Evolutionary conservation across 2,888 invertebrate species (phyloP).

Genomic region (Leptopilina syphax): DNA sequence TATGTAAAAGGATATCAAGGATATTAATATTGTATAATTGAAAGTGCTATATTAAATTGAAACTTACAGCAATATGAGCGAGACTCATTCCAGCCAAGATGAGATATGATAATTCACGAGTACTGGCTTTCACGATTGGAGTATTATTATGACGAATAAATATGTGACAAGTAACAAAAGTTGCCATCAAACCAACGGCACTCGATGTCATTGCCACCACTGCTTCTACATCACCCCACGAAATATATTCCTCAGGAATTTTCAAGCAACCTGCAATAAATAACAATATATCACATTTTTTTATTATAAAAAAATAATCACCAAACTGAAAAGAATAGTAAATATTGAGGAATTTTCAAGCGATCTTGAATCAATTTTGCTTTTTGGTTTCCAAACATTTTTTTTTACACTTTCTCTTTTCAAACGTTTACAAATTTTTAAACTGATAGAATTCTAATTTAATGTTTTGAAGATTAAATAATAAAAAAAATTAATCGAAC

Average conservation of each 20-base stretch:
- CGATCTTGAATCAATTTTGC: not conserved
- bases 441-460: no score
- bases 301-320: not conserved
- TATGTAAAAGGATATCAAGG: not conserved
- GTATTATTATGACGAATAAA: constrained; percentile 85
- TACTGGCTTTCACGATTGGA: constrained; percentile 86
- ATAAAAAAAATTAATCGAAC: no score
- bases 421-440: no score
- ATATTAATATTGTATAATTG: not conserved
- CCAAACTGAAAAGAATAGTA: not conserved
- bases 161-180: constrained; percentile 80
- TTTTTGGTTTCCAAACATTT: not conserved
- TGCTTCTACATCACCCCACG: constrained; percentile 82
- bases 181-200: constrained; percentile 81
- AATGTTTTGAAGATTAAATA: no score
- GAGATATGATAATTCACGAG: constrained; percentile 83
- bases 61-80: constrained; percentile 66
- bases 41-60: not conserved
- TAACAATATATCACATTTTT: not conserved
- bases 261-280: constrained; percentile 78
- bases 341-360: no score
- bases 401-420: no score
- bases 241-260: constrained; percentile 81
- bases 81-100: constrained; percentile 80
- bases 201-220: constrained; percentile 81